phyloP scores from a whole-genome alignment of 2,888 invertebrate genomes.

The Lasioglossum marginatum region DNA sequence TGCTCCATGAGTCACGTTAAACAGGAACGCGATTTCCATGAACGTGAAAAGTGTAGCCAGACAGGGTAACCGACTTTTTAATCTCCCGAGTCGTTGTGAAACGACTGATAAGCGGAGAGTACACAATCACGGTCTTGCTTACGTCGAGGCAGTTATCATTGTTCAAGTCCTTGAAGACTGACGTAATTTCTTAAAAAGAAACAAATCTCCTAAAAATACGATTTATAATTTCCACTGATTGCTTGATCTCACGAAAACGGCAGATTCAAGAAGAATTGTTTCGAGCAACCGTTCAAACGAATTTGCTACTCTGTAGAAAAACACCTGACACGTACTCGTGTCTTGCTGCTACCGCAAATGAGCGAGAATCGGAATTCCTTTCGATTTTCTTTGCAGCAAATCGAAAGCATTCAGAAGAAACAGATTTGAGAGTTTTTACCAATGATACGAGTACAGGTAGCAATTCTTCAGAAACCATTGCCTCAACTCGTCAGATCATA shows the following conservation, averaged over 20 bases:
- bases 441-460: not conserved
- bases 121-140: not conserved
- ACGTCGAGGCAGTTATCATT: not conserved
- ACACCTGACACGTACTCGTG: not conserved
- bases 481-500: not conserved
- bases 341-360: not conserved
- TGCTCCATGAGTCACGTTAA: not conserved
- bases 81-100: conserved; percentile 4
- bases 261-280: not conserved
- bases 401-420: not conserved
- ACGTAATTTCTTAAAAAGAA: not conserved
- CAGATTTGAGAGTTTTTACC: not conserved
- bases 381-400: not conserved
- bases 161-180: not conserved
- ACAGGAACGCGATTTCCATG: not conserved
- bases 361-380: not conserved
- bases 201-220: not conserved
- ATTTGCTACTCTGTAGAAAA: not conserved
- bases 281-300: not conserved
- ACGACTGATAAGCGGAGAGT: not conserved
- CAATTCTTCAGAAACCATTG: not conserved
- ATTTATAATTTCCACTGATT: not conserved
- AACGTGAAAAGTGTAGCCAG: not conserved
- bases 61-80: conserved; percentile 3
- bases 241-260: not conserved